Evolutionary conservation across 2,113 vertebrate genomes (phyloP).

Genomic region (Ciconia boyciana): DNA sequence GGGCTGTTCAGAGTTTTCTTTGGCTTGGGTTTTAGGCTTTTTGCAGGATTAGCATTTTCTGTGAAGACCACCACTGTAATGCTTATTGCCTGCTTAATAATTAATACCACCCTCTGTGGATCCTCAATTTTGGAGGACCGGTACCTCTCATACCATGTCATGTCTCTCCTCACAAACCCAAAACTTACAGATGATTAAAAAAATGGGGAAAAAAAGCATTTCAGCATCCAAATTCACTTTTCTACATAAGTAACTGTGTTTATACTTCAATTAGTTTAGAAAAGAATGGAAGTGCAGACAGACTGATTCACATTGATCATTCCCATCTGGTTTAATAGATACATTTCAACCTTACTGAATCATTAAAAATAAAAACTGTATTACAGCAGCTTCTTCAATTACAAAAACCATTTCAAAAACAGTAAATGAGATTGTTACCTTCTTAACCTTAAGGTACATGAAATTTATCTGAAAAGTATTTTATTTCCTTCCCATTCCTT

Average conservation of each 20-base stretch:
- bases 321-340: conserved; percentile 48
- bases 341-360: conserved; percentile 44
- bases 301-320: conserved; percentile 45
- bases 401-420: conserved; percentile 62
- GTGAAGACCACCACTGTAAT: background rate
- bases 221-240: conserved; percentile 24
- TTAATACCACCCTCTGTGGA: background rate
- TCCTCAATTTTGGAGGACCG: background rate
- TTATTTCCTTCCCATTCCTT: conserved; percentile 24
- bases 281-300: conserved; percentile 42
- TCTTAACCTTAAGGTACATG: conserved; percentile 64
- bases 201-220: background rate
- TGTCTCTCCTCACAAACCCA: background rate
- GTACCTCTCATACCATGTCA: background rate
- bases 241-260: background rate
- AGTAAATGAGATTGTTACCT: conserved; percentile 68
- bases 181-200: background rate
- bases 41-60: background rate
- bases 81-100: conserved; percentile 31
- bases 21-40: background rate
- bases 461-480: conserved; percentile 73
- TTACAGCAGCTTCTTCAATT: conserved; percentile 70
- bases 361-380: conserved; percentile 47
- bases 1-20: background rate
- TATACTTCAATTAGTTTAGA: conserved; percentile 26